These are phyloP conservation scores for Agriopis aurantiaria DNA, from an alignment of 2,888 invertebrate species.

Conservation along the genomic window DNA sequence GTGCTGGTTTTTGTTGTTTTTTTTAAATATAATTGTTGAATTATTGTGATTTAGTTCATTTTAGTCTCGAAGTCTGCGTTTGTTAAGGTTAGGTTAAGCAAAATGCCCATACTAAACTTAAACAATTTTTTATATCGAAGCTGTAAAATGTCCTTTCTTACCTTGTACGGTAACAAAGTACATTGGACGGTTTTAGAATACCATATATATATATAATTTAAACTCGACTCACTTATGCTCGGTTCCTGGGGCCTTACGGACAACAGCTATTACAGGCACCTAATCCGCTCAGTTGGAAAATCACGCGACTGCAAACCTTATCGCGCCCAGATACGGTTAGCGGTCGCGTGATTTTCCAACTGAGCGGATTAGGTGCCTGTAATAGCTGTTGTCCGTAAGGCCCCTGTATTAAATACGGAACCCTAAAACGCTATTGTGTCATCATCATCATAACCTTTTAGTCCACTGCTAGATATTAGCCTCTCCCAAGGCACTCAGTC, in stretches of 20 bases:
- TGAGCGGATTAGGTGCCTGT: too few species aligned
- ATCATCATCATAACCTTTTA: too few species aligned
- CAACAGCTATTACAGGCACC: too few species aligned
- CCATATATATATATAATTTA: background rate
- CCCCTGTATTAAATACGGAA: background rate
- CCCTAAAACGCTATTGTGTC: too few species aligned
- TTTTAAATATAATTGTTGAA: background rate
- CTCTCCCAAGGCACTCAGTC: too few species aligned
- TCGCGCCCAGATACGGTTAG: too few species aligned
- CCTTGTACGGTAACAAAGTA: background rate
- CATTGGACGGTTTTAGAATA: background rate
- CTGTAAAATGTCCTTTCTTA: background rate
- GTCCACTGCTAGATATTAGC: too few species aligned
- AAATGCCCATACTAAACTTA: background rate
- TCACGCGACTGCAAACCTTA: too few species aligned
- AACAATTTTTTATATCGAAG: background rate
- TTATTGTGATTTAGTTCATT: conserved; percentile 38
- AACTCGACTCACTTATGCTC: background rate
- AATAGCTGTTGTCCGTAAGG: too few species aligned
- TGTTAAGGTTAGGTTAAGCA: conserved; percentile 12
- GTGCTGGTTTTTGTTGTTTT: background rate
- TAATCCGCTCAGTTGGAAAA: too few species aligned
- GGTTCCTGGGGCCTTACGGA: too few species aligned
- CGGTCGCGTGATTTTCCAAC: too few species aligned
- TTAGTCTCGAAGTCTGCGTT: conserved; percentile 52